A percentile compares a stretch with the other conserved stretches of the same genome.
These are phyloP conservation scores for Diarsia brunnea DNA, from an alignment of 2,888 invertebrate species.

Conservation along the genomic window DNA sequence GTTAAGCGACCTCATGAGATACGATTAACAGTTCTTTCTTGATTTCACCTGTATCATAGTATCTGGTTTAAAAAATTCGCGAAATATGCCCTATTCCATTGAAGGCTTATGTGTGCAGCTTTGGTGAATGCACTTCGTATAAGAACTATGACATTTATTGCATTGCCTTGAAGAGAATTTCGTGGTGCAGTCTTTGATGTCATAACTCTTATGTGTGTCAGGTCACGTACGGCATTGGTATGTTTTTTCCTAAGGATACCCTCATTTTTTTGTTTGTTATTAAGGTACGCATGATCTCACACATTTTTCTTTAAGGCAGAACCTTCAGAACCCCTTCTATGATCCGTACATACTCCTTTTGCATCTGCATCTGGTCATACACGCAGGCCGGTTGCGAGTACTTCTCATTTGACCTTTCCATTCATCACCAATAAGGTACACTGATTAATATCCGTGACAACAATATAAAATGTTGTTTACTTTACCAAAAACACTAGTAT, in stretches of 20 bases:
- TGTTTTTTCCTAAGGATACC: neutral
- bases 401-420: neutral
- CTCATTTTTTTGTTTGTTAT: neutral
- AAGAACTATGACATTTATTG: neutral
- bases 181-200: constrained; percentile 22
- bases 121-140: constrained; percentile 12
- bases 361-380: no score
- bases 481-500: constrained; percentile 1
- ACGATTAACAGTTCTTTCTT: constrained; percentile 6
- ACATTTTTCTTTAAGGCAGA: neutral
- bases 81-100: neutral
- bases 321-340: neutral
- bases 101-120: neutral
- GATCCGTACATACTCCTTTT: neutral
- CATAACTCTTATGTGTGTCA: constrained; percentile 34
- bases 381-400: neutral
- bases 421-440: neutral
- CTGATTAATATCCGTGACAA: neutral
- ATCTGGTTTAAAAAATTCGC: neutral
- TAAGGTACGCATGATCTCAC: neutral
- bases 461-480: neutral
- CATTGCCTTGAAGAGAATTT: constrained; percentile 15
- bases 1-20: neutral
- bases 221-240: constrained; percentile 12
- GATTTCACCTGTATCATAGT: neutral